Evolutionary conservation across 2,888 invertebrate genomes (phyloP), one percentile per base, ranked within the genome.

Genomic region (Escarpia spicata): DNA sequence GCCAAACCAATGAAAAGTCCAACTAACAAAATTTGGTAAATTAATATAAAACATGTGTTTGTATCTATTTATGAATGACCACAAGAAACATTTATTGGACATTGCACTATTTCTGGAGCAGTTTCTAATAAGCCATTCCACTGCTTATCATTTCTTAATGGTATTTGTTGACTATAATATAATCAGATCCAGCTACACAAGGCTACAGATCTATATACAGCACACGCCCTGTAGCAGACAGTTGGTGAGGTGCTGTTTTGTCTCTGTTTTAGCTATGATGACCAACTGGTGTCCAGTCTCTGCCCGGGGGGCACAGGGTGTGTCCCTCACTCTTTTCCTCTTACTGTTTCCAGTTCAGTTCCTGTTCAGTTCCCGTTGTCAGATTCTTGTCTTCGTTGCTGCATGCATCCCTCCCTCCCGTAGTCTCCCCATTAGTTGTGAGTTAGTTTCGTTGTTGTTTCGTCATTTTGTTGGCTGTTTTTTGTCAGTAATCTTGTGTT

Each of bases 221-320:
- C 19, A 75, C 75, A 75, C 2, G 75, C 26, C 75, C 75, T 75
- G 26, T 75, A n/a, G 75, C 19, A 6, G 75, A 19, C 19, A 75
- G 75, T 75, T 75, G 75, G 75, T 75, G 19, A 75, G 75, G 75
- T 75, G 75, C 75, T 75, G 52, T 75, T 75, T 75, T 75, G 75
- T 75, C 75, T 75, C 75, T 75, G 75, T 75, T 75, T 75, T 75
- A 75, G 75, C 75, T 75, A 75, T 26, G 75, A 75, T 75, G 75
- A 75, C 75, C 75, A 75, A 26, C 75, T 75, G 19, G 75, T 75
- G 75, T n/a, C 19, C 75, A n/a, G 75, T 75, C 75, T 75, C 26
- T 6, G 26, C 19, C 75, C 75, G 6, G 75, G 75, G 60, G 12
- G 60, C 19, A 2, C 75, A 75, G 75, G 75, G 75, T 75, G 19